phyloP scores from a whole-genome alignment of 2,888 invertebrate species.

The Trissonchulus latispiculum region DNA sequence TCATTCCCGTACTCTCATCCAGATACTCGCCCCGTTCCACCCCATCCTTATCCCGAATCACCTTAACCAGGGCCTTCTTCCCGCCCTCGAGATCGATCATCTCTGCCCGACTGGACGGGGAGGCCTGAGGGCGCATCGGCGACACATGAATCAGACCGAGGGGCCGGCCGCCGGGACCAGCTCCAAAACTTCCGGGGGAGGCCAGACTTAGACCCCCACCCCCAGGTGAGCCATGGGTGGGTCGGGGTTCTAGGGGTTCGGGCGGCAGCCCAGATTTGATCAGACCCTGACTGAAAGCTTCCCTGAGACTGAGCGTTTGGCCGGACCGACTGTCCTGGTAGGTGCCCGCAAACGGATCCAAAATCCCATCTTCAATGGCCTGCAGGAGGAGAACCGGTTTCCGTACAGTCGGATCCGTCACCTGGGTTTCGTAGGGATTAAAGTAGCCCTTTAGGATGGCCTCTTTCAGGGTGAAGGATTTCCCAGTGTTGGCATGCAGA shows the following conservation, averaged over 20 bases:
- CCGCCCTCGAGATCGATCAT: slow-evolving; percentile 21
- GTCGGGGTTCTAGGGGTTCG: neutral
- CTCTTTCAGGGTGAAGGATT: slow-evolving; percentile 62
- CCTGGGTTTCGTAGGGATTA: slow-evolving; percentile 60
- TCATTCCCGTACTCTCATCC: slow-evolving; percentile 21
- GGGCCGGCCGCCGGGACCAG: neutral
- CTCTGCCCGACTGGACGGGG: slow-evolving; percentile 10
- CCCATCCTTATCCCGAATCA: slow-evolving; percentile 18
- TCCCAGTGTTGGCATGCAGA: slow-evolving; percentile 54
- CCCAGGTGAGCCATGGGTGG: slow-evolving; percentile 32
- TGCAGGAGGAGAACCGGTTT: slow-evolving; percentile 60
- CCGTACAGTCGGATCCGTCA: slow-evolving; percentile 55
- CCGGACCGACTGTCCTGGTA: slow-evolving; percentile 45
- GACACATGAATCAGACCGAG: neutral
- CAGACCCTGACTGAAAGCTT: slow-evolving; percentile 37
- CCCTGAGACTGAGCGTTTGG: slow-evolving; percentile 40
- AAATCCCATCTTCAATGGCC: slow-evolving; percentile 44
- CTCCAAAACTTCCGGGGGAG: too few relatives aligned
- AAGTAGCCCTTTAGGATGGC: slow-evolving; percentile 59
- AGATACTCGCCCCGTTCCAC: slow-evolving; percentile 23
- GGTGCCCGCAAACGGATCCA: slow-evolving; percentile 37
- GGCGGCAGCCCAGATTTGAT: slow-evolving; percentile 25
- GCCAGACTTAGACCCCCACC: slow-evolving; percentile 15
- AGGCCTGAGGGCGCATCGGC: neutral
- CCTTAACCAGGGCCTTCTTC: slow-evolving; percentile 23